These are phyloP conservation scores for Lacerta bilineata DNA, from an alignment of 2,797 vertebrate species.

Conservation along the genomic window DNA sequence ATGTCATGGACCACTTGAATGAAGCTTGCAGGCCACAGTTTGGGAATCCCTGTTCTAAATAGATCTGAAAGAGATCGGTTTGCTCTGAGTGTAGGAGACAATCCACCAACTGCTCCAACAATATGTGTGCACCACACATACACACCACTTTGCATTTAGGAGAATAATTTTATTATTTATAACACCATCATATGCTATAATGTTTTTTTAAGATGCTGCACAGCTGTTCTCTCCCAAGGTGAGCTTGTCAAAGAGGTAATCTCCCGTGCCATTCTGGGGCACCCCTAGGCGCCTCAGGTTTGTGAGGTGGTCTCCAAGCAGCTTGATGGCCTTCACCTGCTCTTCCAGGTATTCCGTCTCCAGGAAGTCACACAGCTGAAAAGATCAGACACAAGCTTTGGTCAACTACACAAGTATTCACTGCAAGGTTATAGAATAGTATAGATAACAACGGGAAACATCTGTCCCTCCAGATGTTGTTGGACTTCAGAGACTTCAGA, in stretches of 20 bases:
- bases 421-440: too few species aligned
- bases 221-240: background rate
- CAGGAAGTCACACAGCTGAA: slow-evolving; percentile 72
- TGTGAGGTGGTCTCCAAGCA: slow-evolving; percentile 72
- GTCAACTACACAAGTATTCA: background rate
- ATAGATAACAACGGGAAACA: too few species aligned
- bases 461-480: too few species aligned
- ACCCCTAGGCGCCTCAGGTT: slow-evolving; percentile 60
- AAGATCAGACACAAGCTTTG: background rate
- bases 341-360: slow-evolving; percentile 73
- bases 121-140: too few species aligned
- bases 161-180: background rate
- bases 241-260: slow-evolving; percentile 22
- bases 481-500: too few species aligned
- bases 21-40: too few species aligned
- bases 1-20: too few species aligned
- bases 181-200: too few species aligned
- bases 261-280: slow-evolving; percentile 13
- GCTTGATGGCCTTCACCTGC: slow-evolving; percentile 74
- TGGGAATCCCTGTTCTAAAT: too few species aligned
- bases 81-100: too few species aligned
- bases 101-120: too few species aligned
- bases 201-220: background rate
- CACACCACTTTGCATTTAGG: background rate
- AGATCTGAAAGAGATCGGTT: too few species aligned